Percentiles rank a stretch among this genome's conserved stretches.
Evolutionary conservation across 2,888 invertebrate species (phyloP).

Genomic region (Campoplex capitator): DNA sequence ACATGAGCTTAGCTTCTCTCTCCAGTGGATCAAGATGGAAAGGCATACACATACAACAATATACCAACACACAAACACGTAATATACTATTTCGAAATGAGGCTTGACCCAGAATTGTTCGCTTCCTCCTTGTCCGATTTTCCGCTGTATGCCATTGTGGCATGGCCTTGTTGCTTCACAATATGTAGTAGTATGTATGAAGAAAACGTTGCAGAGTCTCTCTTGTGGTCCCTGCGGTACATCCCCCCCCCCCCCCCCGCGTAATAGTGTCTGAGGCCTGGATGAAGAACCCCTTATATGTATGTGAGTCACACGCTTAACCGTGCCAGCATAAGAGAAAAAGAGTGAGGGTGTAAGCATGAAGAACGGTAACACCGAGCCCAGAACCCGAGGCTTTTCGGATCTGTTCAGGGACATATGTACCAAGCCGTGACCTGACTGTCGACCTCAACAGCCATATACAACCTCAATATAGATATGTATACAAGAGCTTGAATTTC

Average conservation of each 20-base stretch:
- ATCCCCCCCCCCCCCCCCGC: constrained; percentile 12
- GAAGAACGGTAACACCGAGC: constrained; percentile 58
- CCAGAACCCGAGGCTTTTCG: constrained; percentile 58
- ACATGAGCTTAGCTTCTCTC: background rate
- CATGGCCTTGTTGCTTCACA: constrained; percentile 35
- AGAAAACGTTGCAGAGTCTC: constrained; percentile 33
- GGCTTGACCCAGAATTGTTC: constrained; percentile 59
- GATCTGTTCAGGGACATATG: constrained; percentile 60
- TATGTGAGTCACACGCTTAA: constrained; percentile 17
- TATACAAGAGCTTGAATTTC: constrained; percentile 32
- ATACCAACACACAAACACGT: background rate
- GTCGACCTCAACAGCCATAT: constrained; percentile 6
- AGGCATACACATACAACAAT: background rate
- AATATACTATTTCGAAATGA: constrained; percentile 28
- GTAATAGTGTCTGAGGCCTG: constrained; percentile 52
- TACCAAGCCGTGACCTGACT: constrained; percentile 53
- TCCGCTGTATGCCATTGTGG: constrained; percentile 28
- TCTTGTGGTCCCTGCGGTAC: constrained; percentile 53
- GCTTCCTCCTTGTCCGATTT: constrained; percentile 43
- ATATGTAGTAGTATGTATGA: constrained; percentile 13
- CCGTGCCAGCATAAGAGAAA: constrained; percentile 7
- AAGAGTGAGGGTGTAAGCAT: constrained; percentile 53
- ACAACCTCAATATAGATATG: constrained; percentile 18
- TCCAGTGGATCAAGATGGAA: background rate
- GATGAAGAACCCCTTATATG: constrained; percentile 44